Base-by-base conservation (phyloP, 2,888 invertebrate species). In the Pollenia angustigena region DNA sequence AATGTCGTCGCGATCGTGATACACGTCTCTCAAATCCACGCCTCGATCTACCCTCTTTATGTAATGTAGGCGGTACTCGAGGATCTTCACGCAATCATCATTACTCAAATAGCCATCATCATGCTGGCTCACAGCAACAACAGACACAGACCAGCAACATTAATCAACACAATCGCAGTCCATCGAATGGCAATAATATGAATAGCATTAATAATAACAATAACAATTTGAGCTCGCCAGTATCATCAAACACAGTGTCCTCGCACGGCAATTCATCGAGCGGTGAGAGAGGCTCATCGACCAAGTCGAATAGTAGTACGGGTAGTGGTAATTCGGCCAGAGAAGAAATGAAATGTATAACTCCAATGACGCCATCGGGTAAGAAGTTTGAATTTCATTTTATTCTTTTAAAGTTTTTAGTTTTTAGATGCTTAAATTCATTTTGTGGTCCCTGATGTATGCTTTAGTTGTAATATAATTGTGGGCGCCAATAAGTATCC, bases 331-430 rank as follows among this genome's bases (percentile, higher is more conserved):
- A 91, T 89, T 92, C 93, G 7, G 92, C 90, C 85, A 90, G 91
- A 81, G 91, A 90, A 75, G 91, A 90, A 85, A 89, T 92, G 23
- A 92, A 92, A 89, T 92, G 93, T 89, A 91, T 90, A 66, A 92
- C 93, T 79, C 93, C 93, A 79, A 92, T 93, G 91, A 93, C 93
- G 88, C 92, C 93, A 88, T 90, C 92, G 91, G 93, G 93, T 93
- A 90, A 89, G 86, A 3, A 50, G 18, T 9, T 42, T 1, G 2
- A 12, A 14, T 60, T 14, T 0, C 16, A 16, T 64, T 44, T 32
- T 32, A 32, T 32, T 32, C 32, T 32, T 6, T 32, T 11, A 12
- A 2, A n/a, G 4, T 46, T 14, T 16, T 68, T 40, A n/a, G 14
- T 12, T 82, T 50, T 7, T 48, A 32, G 3, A 32, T 6, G 32